A percentile compares a stretch with the other conserved stretches of the same genome.
These are phyloP conservation scores for Malurus elegans DNA, from an alignment of 2,113 vertebrate genomes.

Conservation along the genomic window DNA sequence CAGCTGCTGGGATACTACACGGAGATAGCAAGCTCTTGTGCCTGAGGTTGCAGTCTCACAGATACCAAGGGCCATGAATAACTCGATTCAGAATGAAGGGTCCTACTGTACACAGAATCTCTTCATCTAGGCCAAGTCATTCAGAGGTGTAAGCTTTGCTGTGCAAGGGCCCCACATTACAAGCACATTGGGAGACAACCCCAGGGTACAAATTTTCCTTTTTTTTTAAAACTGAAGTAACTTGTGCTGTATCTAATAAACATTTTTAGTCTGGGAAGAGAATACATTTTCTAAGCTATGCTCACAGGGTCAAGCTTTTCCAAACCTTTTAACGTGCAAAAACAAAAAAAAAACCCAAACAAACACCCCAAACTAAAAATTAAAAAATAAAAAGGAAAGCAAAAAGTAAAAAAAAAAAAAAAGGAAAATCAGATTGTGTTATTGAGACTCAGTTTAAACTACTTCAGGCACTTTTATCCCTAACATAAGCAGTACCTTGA, in stretches of 20 bases:
- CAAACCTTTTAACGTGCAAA: neutral
- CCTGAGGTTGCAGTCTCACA: neutral
- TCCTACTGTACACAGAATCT: neutral
- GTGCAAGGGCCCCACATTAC: neutral
- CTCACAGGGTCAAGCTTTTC: neutral
- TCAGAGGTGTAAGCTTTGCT: neutral
- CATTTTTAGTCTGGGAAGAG: neutral
- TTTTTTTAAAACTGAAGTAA: neutral
- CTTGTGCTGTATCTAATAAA: neutral
- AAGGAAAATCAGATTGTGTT: neutral
- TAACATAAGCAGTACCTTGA: neutral
- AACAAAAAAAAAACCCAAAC: neutral
- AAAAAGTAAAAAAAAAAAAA: neutral
- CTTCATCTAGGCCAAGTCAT: neutral
- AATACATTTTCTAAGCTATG: neutral
- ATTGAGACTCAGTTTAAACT: neutral
- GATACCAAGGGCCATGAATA: neutral
- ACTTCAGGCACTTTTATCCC: neutral
- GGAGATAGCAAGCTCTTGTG: neutral
- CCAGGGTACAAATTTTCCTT: neutral
- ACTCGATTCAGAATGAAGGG: neutral
- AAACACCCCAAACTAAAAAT: neutral
- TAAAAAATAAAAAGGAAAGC: neutral
- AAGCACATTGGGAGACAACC: accelerated
- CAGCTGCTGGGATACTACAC: neutral